These are phyloP conservation scores for Astreopora myriophthalma DNA, from an alignment of 64 coral and sea anemone species.

Conservation along the genomic window DNA sequence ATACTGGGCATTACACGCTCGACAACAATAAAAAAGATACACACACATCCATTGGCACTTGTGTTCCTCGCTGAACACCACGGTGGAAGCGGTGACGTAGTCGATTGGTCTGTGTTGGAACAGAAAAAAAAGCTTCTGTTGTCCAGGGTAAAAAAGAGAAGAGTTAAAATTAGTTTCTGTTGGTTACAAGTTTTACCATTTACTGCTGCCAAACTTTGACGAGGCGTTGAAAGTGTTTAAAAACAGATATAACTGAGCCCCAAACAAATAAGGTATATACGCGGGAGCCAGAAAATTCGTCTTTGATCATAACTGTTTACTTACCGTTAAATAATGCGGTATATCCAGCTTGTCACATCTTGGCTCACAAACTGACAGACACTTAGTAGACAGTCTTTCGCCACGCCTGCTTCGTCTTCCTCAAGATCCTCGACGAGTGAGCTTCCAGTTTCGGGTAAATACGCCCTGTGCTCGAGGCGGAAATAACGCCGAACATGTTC, in stretches of 20 bases:
- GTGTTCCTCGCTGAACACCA: neutral
- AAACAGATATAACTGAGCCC: too few relatives aligned
- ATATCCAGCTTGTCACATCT: neutral
- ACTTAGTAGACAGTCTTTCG: neutral
- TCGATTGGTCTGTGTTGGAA: neutral
- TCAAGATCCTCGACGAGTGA: neutral
- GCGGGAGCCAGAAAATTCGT: too few relatives aligned
- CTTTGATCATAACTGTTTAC: too few relatives aligned
- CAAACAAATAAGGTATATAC: too few relatives aligned
- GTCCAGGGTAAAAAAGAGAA: neutral
- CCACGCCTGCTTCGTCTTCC: neutral
- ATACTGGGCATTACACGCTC: neutral
- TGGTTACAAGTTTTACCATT: neutral
- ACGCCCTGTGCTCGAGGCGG: neutral
- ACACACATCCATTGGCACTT: neutral
- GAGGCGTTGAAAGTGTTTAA: too few relatives aligned
- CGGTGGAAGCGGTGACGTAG: neutral
- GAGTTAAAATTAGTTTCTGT: neutral
- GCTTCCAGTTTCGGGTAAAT: neutral
- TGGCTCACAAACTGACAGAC: neutral
- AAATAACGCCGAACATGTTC: constrained; percentile 12
- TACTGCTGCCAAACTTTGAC: too few relatives aligned
- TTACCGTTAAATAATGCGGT: constrained; percentile 21
- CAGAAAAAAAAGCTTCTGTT: neutral
- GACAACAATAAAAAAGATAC: constrained; percentile 1